Conservation (phyloP, 1,140 invertebrate genomes). For the Saccostrea echinata region DNA sequence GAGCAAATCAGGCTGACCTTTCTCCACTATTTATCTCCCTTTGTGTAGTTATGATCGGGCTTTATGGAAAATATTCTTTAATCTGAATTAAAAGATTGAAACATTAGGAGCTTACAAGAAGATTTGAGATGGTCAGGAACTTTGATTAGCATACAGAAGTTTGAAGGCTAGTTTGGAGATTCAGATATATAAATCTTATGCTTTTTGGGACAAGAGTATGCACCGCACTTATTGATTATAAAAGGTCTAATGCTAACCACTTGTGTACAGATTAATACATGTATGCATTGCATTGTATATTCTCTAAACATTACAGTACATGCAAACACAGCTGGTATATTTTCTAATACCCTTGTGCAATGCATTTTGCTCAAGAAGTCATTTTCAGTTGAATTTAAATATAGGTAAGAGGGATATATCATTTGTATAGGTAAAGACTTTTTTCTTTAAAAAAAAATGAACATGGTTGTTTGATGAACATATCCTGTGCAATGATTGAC, state of each 20-base stretch:
- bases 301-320: background rate
- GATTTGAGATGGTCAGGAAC: background rate
- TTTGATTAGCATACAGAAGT: background rate
- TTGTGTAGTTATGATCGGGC: constrained; percentile 15
- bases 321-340: background rate
- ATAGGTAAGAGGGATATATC: background rate
- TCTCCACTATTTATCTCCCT: background rate
- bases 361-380: background rate
- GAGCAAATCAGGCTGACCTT: background rate
- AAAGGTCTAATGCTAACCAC: background rate
- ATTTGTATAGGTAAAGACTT: background rate
- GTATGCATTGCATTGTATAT: background rate
- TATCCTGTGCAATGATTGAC: constrained; percentile 7
- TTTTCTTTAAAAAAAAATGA: background rate
- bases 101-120: constrained; percentile 27
- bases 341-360: background rate
- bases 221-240: background rate
- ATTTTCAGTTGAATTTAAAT: background rate
- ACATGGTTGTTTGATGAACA: constrained; percentile 12
- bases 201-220: background rate
- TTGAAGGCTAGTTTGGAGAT: background rate
- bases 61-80: constrained; percentile 13
- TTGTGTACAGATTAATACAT: background rate
- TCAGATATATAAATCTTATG: background rate
- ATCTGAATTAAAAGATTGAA: constrained; percentile 18